phyloP scores from a whole-genome alignment of 1,140 invertebrate species.

The Heliothis virescens region DNA sequence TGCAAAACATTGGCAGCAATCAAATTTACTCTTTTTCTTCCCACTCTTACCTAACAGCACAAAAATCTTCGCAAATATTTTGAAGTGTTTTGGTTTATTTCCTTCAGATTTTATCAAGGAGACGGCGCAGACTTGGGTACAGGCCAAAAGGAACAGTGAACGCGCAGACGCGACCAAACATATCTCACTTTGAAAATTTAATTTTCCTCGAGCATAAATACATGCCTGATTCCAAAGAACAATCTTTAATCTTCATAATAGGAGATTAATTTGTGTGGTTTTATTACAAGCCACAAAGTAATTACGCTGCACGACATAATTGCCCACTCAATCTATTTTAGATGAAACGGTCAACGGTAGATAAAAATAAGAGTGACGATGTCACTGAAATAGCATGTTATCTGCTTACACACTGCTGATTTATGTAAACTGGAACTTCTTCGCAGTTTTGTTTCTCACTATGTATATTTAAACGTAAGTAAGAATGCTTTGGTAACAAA shows the following conservation, averaged over 20 bases:
- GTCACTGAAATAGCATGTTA: slow-evolving; percentile 38
- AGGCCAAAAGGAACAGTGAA: slow-evolving; percentile 67
- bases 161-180: slow-evolving; percentile 32
- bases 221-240: slow-evolving; percentile 19
- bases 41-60: slow-evolving; percentile 36
- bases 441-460: neutral
- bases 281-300: slow-evolving; percentile 24
- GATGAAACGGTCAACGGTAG: slow-evolving; percentile 8
- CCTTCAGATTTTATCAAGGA: slow-evolving; percentile 65
- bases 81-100: slow-evolving; percentile 60
- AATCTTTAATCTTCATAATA: slow-evolving; percentile 3
- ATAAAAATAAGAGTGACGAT: slow-evolving; percentile 38
- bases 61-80: slow-evolving; percentile 57
- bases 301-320: slow-evolving; percentile 40
- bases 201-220: slow-evolving; percentile 53
- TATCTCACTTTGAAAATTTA: slow-evolving; percentile 47
- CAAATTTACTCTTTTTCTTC: slow-evolving; percentile 43
- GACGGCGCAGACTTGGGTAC: slow-evolving; percentile 65
- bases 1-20: slow-evolving; percentile 54
- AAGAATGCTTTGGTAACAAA: neutral
- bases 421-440: neutral
- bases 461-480: neutral
- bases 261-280: slow-evolving; percentile 8
- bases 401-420: slow-evolving; percentile 7
- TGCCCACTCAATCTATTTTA: slow-evolving; percentile 45